These are phyloP conservation scores for Tipula vernalis DNA, from an alignment of 2,888 invertebrate species.

Conservation along the genomic window DNA sequence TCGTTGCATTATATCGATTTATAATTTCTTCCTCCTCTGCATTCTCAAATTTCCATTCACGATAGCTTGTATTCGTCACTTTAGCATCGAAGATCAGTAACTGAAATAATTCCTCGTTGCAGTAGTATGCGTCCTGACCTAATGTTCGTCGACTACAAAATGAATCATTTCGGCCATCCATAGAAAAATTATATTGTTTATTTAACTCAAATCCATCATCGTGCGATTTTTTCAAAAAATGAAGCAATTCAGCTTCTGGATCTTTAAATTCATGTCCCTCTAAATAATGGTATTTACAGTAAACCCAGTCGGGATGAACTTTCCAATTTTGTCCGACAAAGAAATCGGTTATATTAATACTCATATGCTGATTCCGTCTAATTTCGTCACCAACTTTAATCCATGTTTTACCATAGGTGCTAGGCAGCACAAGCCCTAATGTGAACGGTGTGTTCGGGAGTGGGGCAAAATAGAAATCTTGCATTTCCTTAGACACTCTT, in stretches of 20 bases:
- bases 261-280: slow-evolving; percentile 61
- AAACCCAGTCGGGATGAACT: slow-evolving; percentile 80
- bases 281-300: slow-evolving; percentile 75
- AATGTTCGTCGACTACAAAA: slow-evolving; percentile 52
- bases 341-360: slow-evolving; percentile 56
- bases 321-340: slow-evolving; percentile 63
- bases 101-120: slow-evolving; percentile 73
- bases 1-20: slow-evolving; percentile 53
- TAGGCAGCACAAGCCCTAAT: slow-evolving; percentile 71
- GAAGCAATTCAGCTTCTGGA: slow-evolving; percentile 61
- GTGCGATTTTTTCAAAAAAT: slow-evolving; percentile 58
- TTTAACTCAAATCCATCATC: slow-evolving; percentile 21
- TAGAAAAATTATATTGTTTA: slow-evolving; percentile 40
- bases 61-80: slow-evolving; percentile 46
- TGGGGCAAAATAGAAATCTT: slow-evolving; percentile 73
- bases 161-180: slow-evolving; percentile 26
- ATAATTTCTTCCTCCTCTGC: slow-evolving; percentile 43
- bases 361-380: slow-evolving; percentile 49
- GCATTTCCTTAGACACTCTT: slow-evolving; percentile 64
- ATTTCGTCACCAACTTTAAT: slow-evolving; percentile 66
- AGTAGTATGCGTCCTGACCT: slow-evolving; percentile 62
- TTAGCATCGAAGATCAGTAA: slow-evolving; percentile 80
- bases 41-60: slow-evolving; percentile 40
- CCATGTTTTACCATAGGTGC: slow-evolving; percentile 50
- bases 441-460: slow-evolving; percentile 78